phyloP scores from a whole-genome alignment of 1,140 invertebrate species.

The Neotoxoptera formosana region DNA sequence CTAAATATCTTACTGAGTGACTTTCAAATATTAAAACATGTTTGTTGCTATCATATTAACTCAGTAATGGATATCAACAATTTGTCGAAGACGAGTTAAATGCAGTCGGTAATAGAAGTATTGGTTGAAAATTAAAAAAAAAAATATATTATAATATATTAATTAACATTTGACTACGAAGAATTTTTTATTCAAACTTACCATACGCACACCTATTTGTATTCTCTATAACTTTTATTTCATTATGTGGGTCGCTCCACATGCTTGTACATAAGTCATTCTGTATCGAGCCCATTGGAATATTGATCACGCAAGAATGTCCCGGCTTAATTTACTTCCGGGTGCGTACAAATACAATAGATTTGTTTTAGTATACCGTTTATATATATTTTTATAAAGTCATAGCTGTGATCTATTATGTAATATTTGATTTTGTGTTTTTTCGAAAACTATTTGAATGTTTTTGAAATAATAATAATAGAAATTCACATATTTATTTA shows the following conservation, averaged over 20 bases:
- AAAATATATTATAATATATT: not conserved
- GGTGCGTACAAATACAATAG: not conserved
- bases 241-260: conserved; percentile 28
- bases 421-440: not conserved
- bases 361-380: not conserved
- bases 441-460: not conserved
- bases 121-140: not conserved
- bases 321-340: conserved; percentile 20
- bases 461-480: not conserved
- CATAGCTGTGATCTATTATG: not conserved
- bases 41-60: not conserved
- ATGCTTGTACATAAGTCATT: not conserved
- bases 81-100: not conserved
- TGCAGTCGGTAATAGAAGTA: not conserved
- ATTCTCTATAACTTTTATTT: conserved; percentile 6
- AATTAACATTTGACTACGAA: not conserved
- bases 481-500: not conserved
- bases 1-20: not conserved
- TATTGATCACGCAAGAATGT: conserved; percentile 28
- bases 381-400: not conserved
- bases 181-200: not conserved
- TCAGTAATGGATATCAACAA: not conserved
- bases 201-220: not conserved
- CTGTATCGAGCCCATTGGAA: conserved; percentile 29
- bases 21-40: not conserved